These are phyloP conservation scores for Eristalis pertinax DNA, from an alignment of 2,888 invertebrate genomes.

Conservation along the genomic window DNA sequence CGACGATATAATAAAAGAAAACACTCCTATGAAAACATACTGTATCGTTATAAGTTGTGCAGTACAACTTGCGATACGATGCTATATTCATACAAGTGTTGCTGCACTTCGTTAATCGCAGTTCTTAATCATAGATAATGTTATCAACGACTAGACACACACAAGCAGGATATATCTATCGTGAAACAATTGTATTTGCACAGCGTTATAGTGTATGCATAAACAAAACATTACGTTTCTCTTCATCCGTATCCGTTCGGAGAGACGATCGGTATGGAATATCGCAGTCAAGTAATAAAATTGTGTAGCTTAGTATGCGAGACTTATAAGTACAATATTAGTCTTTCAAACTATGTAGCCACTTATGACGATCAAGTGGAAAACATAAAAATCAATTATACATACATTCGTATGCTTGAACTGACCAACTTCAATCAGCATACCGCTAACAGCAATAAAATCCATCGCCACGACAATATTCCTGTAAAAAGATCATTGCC, in stretches of 20 bases:
- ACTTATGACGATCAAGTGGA: neutral
- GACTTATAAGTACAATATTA: neutral
- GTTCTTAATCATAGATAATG: no score
- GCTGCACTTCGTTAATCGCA: no score
- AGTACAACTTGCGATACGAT: no score
- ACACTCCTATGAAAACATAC: no score
- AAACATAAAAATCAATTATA: neutral
- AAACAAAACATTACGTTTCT: neutral
- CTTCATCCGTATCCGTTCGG: neutral
- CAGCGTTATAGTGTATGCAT: neutral
- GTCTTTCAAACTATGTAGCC: neutral
- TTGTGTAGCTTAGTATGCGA: neutral
- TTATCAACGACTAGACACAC: no score
- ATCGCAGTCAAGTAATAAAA: neutral
- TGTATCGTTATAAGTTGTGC: no score
- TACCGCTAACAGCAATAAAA: neutral
- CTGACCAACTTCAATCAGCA: neutral
- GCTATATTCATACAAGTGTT: no score
- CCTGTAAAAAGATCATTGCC: slow-evolving; percentile 53
- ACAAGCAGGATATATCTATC: neutral
- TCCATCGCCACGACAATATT: slow-evolving; percentile 13
- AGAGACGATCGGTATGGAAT: neutral
- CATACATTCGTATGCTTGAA: neutral
- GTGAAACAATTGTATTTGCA: neutral
- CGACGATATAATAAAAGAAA: no score